These are phyloP conservation scores for Drosophila sordidula DNA, from an alignment of 2,888 invertebrate species.

Conservation along the genomic window DNA sequence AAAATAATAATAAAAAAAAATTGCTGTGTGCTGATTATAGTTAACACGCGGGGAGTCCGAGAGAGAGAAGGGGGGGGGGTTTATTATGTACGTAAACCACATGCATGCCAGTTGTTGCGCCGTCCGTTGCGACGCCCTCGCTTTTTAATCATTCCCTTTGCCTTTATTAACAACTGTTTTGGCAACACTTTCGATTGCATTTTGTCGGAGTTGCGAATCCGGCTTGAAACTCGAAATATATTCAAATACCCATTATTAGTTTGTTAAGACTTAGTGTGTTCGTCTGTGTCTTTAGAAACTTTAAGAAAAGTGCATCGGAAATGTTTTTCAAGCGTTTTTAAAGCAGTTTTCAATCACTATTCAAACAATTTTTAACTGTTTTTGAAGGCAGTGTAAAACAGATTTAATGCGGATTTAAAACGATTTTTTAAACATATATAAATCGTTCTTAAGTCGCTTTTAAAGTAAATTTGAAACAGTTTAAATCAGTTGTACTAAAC, in stretches of 20 bases:
- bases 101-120: slow-evolving; percentile 1
- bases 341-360: background rate
- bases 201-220: background rate
- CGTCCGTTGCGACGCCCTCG: background rate
- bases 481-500: no score
- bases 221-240: background rate
- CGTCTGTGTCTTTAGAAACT: background rate
- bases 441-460: background rate
- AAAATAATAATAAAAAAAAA: background rate
- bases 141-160: background rate
- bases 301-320: background rate
- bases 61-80: background rate
- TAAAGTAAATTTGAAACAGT: no score
- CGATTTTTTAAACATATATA: no score
- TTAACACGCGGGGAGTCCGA: background rate
- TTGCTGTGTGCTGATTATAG: slow-evolving; percentile 18
- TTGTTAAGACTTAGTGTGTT: no score
- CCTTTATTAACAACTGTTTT: background rate
- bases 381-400: background rate
- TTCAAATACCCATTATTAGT: background rate
- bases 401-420: background rate
- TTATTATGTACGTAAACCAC: slow-evolving; percentile 7
- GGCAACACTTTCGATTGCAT: background rate
- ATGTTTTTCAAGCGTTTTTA: background rate
- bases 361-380: background rate